phyloP scores from a whole-genome alignment of 1,140 invertebrate species.

The Heliconius nattereri region DNA sequence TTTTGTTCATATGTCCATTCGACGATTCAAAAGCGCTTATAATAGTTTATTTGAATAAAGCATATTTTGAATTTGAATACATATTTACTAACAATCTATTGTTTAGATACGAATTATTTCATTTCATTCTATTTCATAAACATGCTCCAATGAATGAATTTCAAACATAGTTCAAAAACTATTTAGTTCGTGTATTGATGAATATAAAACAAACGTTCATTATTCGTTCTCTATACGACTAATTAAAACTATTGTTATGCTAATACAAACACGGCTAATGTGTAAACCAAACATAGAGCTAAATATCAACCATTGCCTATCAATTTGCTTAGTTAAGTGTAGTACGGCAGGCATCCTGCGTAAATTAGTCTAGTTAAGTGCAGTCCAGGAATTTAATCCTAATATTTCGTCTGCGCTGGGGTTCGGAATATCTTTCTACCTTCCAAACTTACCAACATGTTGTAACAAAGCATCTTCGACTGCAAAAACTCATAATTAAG shows the following conservation, averaged over 20 bases:
- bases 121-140: not conserved
- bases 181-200: not conserved
- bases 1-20: no score
- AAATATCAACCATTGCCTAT: slow-evolving; percentile 71
- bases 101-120: not conserved
- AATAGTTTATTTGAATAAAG: no score
- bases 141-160: not conserved
- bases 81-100: no score
- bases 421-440: slow-evolving; percentile 74
- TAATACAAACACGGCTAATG: slow-evolving; percentile 25
- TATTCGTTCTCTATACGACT: slow-evolving; percentile 6
- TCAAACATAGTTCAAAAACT: not conserved
- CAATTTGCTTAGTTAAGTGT: slow-evolving; percentile 76
- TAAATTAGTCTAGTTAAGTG: slow-evolving; percentile 79
- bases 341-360: slow-evolving; percentile 61
- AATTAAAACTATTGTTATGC: slow-evolving; percentile 21
- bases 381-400: slow-evolving; percentile 79
- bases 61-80: no score
- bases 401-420: slow-evolving; percentile 76
- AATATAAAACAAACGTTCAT: slow-evolving; percentile 8
- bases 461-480: slow-evolving; percentile 49
- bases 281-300: slow-evolving; percentile 51
- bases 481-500: slow-evolving; percentile 43
- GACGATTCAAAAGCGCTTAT: no score
- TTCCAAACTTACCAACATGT: slow-evolving; percentile 53